These are phyloP conservation scores for Oreamnos americanus DNA, from an alignment of 2,113 vertebrate species.

Conservation along the genomic window DNA sequence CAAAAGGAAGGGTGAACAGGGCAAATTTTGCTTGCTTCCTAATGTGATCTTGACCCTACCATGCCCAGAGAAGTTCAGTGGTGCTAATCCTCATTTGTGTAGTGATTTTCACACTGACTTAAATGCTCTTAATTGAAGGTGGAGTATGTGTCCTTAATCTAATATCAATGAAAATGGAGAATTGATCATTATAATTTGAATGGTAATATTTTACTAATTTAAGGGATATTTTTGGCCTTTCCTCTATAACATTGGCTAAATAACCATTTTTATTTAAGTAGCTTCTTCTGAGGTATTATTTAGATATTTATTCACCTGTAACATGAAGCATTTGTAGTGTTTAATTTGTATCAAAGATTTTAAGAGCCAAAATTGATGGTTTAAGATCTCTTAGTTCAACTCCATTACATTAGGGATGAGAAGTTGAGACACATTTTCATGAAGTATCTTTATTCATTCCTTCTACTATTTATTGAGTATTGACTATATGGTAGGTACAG, in stretches of 20 bases:
- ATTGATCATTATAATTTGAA: background rate
- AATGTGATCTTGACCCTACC: background rate
- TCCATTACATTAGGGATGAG: background rate
- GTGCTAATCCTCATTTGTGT: background rate
- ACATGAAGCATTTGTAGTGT: background rate
- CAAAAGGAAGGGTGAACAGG: background rate
- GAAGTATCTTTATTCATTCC: background rate
- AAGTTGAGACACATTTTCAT: background rate
- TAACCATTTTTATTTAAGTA: background rate
- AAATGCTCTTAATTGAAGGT: background rate
- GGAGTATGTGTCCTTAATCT: background rate
- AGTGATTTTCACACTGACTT: background rate
- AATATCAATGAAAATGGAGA: background rate
- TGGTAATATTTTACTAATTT: background rate
- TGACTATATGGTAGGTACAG: background rate
- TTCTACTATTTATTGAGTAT: background rate
- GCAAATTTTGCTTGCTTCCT: background rate
- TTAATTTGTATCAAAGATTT: slow-evolving; percentile 16
- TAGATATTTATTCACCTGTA: background rate
- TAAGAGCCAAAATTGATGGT: background rate
- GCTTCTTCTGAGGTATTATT: background rate
- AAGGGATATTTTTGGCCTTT: background rate
- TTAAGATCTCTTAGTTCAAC: background rate
- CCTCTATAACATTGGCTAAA: background rate
- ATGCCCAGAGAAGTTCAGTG: background rate